Evolutionary conservation across 2,888 invertebrate genomes (phyloP).

Genomic region (Elegia similella): DNA sequence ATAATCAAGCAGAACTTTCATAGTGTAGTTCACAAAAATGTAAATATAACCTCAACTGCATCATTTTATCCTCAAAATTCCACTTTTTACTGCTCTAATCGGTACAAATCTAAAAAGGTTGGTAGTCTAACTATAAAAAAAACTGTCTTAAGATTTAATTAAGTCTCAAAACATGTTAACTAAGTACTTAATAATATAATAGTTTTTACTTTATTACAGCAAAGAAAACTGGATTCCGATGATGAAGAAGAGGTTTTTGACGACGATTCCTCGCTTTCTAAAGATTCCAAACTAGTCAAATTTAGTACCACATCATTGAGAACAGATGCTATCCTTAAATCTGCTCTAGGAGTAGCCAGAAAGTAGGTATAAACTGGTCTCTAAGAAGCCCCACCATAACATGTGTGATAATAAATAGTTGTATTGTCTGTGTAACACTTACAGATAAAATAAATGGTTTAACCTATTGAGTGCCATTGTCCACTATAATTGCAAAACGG

Average conservation of each 20-base stretch:
- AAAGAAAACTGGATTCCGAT: constrained; percentile 72
- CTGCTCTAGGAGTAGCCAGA: constrained; percentile 85
- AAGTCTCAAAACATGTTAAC: too few species aligned
- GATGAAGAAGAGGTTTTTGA: constrained; percentile 69
- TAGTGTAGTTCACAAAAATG: constrained; percentile 33
- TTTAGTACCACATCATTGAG: constrained; percentile 85
- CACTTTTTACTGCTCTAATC: constrained; percentile 32
- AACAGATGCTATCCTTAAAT: constrained; percentile 86
- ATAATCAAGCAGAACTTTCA: constrained; percentile 29
- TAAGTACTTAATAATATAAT: too few species aligned
- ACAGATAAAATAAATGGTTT: too few species aligned
- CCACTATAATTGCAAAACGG: too few species aligned
- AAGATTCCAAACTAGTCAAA: constrained; percentile 85
- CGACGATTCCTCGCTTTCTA: constrained; percentile 74
- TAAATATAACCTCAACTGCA: constrained; percentile 46
- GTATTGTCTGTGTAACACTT: too few species aligned
- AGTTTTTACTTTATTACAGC: constrained; percentile 41
- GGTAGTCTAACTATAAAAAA: constrained; percentile 9
- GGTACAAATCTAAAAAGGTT: constrained; percentile 68
- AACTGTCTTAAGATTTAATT: too few species aligned
- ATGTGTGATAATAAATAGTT: too few species aligned
- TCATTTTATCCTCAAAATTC: constrained; percentile 21
- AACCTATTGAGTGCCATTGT: too few species aligned
- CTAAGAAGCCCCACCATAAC: too few species aligned
- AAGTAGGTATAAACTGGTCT: constrained; percentile 76